Percentiles rank a stretch among this genome's conserved stretches.
Evolutionary conservation across 2,797 vertebrate genomes (phyloP).

Genomic region (Balearica regulorum): DNA sequence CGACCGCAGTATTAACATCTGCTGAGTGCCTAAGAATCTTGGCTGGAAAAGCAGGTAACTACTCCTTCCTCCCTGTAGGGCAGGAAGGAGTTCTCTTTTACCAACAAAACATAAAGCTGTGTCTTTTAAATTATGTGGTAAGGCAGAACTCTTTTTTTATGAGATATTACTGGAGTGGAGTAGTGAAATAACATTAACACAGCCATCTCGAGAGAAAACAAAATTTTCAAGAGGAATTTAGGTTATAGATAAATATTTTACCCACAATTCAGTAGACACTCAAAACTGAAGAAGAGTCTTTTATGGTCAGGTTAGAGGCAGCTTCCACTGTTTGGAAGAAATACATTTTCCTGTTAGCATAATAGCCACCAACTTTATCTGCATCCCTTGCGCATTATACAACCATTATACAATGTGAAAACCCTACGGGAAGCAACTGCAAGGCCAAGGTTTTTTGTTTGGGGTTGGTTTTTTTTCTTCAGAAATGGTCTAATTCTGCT

Average conservation of each 20-base stretch:
- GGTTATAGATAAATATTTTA: not conserved
- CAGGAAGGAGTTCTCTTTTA: not conserved
- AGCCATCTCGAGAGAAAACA: not conserved
- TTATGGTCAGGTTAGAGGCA: not conserved
- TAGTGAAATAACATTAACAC: not conserved
- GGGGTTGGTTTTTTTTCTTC: not conserved
- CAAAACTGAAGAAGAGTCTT: not conserved
- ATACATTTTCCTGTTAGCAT: not conserved
- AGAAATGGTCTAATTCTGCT: not conserved
- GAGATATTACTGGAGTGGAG: not conserved
- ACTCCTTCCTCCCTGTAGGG: not conserved
- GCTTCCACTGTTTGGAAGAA: not conserved
- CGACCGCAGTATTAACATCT: not conserved
- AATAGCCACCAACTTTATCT: not conserved
- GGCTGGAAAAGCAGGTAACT: not conserved
- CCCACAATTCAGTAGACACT: not conserved
- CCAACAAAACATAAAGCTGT: not conserved
- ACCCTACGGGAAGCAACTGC: not conserved
- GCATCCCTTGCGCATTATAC: not conserved
- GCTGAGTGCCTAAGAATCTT: not conserved
- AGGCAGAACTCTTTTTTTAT: not conserved
- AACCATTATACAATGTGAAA: not conserved
- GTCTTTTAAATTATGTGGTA: not conserved
- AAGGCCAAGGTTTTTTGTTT: not conserved
- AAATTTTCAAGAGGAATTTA: not conserved